A percentile compares a stretch with the other conserved stretches of the same genome.
phyloP scores from a whole-genome alignment of 2,797 vertebrate genomes.

The Periophthalmus magnuspinnatus region DNA sequence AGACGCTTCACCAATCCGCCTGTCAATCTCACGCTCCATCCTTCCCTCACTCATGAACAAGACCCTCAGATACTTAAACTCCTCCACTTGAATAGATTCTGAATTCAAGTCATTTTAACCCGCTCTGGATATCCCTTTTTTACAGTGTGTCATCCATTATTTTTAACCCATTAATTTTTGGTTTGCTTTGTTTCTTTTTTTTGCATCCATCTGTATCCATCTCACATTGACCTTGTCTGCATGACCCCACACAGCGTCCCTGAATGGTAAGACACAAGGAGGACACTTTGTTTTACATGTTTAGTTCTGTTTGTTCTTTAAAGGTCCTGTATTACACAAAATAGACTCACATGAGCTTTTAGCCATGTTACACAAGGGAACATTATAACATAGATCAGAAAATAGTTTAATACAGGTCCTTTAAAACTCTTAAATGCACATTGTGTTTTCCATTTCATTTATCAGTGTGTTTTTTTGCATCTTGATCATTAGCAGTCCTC shows the following conservation, averaged over 20 bases:
- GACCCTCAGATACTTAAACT: too few species aligned
- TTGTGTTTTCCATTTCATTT: not conserved
- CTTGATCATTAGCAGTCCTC: not conserved
- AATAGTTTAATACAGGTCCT: too few species aligned
- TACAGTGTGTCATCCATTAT: conserved; percentile 28
- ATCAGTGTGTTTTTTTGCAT: not conserved
- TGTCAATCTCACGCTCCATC: too few species aligned
- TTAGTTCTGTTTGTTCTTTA: conserved; percentile 7
- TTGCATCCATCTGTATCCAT: conserved; percentile 66
- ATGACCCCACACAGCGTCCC: conserved; percentile 75
- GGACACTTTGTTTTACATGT: conserved; percentile 52
- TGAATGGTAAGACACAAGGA: conserved; percentile 80
- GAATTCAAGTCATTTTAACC: not conserved
- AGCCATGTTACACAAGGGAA: too few species aligned
- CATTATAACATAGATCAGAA: too few species aligned
- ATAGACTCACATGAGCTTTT: too few species aligned
- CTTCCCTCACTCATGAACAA: not conserved
- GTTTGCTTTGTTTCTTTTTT: conserved; percentile 61
- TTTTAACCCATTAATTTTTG: conserved; percentile 53
- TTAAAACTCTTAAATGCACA: not conserved
- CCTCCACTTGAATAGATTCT: not conserved
- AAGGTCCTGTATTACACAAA: too few species aligned
- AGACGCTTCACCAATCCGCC: too few species aligned
- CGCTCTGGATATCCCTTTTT: not conserved
- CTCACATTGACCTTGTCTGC: conserved; percentile 71